Conservation (phyloP, 2,797 vertebrate genomes). For the Lindbergichthys nudifrons region DNA sequence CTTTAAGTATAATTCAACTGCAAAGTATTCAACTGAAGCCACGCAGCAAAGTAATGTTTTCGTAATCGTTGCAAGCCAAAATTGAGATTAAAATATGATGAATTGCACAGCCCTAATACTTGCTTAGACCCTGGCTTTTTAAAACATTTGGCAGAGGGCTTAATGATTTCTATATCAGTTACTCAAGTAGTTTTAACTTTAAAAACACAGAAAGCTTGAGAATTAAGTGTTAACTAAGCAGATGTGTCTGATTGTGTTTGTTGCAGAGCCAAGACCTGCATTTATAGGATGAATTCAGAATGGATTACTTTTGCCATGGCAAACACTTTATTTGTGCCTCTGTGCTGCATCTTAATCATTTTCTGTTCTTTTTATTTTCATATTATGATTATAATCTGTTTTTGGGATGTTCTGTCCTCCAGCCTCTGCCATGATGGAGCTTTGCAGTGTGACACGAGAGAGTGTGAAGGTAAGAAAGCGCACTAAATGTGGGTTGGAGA, state of each 20-base stretch:
- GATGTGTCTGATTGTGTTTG: background rate
- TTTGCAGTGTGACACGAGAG: slow-evolving; percentile 83
- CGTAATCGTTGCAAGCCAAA: too few relatives aligned
- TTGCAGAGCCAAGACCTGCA: background rate
- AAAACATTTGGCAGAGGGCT: background rate
- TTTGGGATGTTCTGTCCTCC: slow-evolving; percentile 33
- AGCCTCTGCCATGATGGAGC: slow-evolving; percentile 85
- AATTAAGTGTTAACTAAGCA: background rate
- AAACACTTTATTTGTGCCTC: background rate
- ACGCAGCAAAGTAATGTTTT: too few relatives aligned
- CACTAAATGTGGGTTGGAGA: background rate
- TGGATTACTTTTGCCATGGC: background rate
- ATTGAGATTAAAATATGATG: too few relatives aligned
- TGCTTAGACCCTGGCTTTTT: slow-evolving; percentile 82
- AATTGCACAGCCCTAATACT: slow-evolving; percentile 65
- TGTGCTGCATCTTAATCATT: background rate
- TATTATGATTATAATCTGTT: background rate
- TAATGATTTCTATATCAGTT: background rate
- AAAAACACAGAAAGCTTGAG: background rate
- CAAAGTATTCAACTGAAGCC: too few relatives aligned
- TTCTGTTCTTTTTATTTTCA: background rate
- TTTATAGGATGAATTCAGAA: background rate
- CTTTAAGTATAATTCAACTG: too few relatives aligned
- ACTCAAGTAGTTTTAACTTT: background rate
- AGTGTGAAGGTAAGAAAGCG: slow-evolving; percentile 83